Base-by-base conservation (phyloP, 2,113 vertebrate genomes). In the Sphaerodactylus townsendi region DNA sequence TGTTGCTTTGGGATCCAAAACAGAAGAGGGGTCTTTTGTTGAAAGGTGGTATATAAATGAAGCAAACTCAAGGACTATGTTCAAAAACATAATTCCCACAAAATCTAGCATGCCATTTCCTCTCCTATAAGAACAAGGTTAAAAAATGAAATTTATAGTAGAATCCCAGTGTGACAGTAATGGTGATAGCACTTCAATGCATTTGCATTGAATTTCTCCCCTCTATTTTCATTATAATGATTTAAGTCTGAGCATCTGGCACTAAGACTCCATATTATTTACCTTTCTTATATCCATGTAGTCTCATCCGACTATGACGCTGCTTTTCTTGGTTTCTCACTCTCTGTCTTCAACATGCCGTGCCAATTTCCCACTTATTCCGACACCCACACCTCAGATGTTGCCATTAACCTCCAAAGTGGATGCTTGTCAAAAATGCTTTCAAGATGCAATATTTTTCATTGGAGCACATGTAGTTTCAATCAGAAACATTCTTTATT, bases 301-400 rank as follows among this genome's bases (percentile, higher is more conserved):
- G 75, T 84, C 82, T 85, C 87, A 94, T 93, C 89, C 86, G 85
- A 93, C 86, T 93, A 90, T 92, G 92, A 95, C 90, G 90, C 66
- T 75, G 88, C 85, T 94, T 90, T 92, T 93, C 93, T 92, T 92
- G 90, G 89, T 92, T 92, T 91, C 90, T 95, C 91, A 81, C 83
- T 92, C 70, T 90, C 77, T 30, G 68, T 92, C 88, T 95, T 89
- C 81, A 90, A 89, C 90, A 91, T 89, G 87, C 77, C 75, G 79
- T 95, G 92, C 89, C 93, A 94, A 88, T 90, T 95, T 95, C 93
- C 91, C 79, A 88, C 88, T 91, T 95, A 79, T 95, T 90, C 86
- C 84, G 80, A 89, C 82, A 91, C 84, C 87, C 89, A 84, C 76
- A 89, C 68, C 80, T 91, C 93, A 89, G 75, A 92, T 75, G 89